Percentiles rank a stretch among this genome's conserved stretches.
phyloP scores from a whole-genome alignment of 2,888 invertebrate species.

The Gisinianus flammeolus region DNA sequence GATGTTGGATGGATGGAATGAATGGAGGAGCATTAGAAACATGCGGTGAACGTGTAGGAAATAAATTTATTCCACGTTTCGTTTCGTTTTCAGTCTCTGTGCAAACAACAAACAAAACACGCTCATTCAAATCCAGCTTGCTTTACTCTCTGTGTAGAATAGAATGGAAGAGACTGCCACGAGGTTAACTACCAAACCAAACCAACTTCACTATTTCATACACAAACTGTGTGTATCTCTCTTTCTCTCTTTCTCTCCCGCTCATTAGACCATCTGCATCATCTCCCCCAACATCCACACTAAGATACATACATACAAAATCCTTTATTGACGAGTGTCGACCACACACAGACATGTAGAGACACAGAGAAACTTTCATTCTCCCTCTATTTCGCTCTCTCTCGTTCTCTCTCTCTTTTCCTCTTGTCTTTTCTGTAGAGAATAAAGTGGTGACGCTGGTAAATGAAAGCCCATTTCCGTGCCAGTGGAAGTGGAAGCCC shows the following conservation, averaged over 20 bases:
- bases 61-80: background rate
- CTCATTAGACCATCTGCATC: background rate
- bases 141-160: background rate
- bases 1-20: background rate
- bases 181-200: constrained; percentile 8
- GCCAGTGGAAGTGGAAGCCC: too few species aligned
- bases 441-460: background rate
- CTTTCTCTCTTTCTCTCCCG: background rate
- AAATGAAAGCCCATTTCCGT: background rate
- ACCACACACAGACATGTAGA: too few species aligned
- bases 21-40: constrained; percentile 1
- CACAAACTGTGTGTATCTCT: background rate
- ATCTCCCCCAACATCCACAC: background rate
- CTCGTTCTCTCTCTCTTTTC: too few species aligned
- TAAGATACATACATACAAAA: too few species aligned
- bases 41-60: constrained; percentile 2
- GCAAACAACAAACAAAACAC: constrained; percentile 1
- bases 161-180: background rate
- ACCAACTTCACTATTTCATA: too few species aligned
- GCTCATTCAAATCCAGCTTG: background rate
- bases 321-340: too few species aligned
- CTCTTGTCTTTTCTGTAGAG: too few species aligned
- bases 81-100: too few species aligned
- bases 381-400: too few species aligned
- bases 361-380: too few species aligned